Base-by-base conservation (phyloP, 1,140 invertebrate genomes). In the Drosophila sproati region DNA sequence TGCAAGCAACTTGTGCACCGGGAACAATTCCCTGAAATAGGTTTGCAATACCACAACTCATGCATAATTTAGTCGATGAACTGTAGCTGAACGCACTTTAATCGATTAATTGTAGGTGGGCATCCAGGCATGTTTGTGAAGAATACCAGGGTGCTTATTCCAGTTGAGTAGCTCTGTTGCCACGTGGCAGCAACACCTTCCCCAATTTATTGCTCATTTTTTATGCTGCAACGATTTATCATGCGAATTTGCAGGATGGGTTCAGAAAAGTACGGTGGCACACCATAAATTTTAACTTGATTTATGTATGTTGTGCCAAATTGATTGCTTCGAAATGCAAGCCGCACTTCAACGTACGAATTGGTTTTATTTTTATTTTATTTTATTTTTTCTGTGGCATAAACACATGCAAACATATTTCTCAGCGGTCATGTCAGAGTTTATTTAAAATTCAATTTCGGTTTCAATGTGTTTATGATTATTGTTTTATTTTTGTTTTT, bases 131-230 rank as follows among this genome's bases (percentile, higher is more conserved):
- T 51, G 48, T 86, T 72, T 81, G 50, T 86, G 35, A 43, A 43
- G 39, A 43, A 10, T 20, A 20, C 20, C 64, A 73, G 37, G 12
- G 48, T 51, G 73, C 73, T 83, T 60, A 70, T 77, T 77, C 77
- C 81, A 59, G 59, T 35, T 68, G 72, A 77, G 75, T 34, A 32
- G n/a, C 8, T 10, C 8, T 34, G 35, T 54, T 47, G 82, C 41
- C 82, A 87, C 82, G 82, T 86, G 82, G 74, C 82, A 37, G 55
- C n/a, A 61, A 71, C 78, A 74, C 78, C 78, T 80, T 74, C 29
- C 77, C 54, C 64, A 70, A 45, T 85, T 59, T 57, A 47, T 41
- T 62, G 20, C 39, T 69, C 51, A 63, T 69, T 45, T 52, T 54
- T 59, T 31, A 47, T 71, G 67, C 67, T 47, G 48, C 66, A 70